Conservation (phyloP, 2,113 vertebrate genomes). For the Bostrychus sinensis region DNA sequence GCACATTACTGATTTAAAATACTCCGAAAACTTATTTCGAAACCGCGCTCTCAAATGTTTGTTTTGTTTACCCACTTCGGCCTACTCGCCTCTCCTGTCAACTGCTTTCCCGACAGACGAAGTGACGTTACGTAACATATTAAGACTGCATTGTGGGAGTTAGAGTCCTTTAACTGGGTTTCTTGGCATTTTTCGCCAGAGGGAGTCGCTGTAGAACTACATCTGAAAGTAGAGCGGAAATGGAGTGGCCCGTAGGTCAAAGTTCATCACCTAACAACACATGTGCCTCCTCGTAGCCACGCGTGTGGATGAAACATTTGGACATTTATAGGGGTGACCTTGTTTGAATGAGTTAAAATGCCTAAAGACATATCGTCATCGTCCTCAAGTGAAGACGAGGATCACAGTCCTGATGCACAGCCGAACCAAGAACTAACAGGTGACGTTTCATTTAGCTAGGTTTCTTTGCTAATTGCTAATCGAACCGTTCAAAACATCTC, state of each 20-base stretch:
- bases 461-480: no score
- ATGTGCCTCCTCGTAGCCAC: slow-evolving; percentile 35
- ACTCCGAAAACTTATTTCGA: not conserved
- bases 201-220: slow-evolving; percentile 41
- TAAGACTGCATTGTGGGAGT: slow-evolving; percentile 52
- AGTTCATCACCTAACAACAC: slow-evolving; percentile 47
- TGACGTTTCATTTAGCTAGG: not conserved
- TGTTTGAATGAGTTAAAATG: slow-evolving; percentile 42
- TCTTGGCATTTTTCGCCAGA: accelerated
- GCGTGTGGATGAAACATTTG: not conserved
- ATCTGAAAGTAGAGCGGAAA: slow-evolving; percentile 44
- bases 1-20: slow-evolving; percentile 18
- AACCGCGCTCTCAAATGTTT: slow-evolving; percentile 23
- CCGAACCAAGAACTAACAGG: not conserved
- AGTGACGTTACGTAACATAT: slow-evolving; percentile 56
- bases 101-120: slow-evolving; percentile 44
- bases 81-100: slow-evolving; percentile 62
- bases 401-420: accelerated
- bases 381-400: slow-evolving; percentile 62
- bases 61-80: slow-evolving; percentile 71
- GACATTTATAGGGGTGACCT: not conserved
- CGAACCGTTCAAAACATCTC: no score
- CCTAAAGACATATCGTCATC: slow-evolving; percentile 39
- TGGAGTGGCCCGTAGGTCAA: slow-evolving; percentile 26
- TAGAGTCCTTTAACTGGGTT: not conserved